A percentile compares a stretch with the other conserved stretches of the same genome.
phyloP scores from a whole-genome alignment of 2,888 invertebrate genomes.

The Pocota personata region DNA sequence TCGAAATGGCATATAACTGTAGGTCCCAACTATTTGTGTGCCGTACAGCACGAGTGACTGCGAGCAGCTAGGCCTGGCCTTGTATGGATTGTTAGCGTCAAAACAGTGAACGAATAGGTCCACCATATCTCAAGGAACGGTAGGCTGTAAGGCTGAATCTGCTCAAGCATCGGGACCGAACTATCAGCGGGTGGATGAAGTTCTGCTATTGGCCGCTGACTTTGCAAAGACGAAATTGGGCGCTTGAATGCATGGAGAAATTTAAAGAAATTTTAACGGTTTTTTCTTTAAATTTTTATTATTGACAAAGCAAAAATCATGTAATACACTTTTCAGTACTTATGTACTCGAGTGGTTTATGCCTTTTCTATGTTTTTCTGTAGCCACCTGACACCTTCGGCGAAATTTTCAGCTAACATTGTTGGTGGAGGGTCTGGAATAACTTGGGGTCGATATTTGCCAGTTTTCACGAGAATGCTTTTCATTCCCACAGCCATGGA shows the following conservation, averaged over 20 bases:
- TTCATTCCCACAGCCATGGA: conserved; percentile 88
- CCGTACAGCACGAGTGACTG: too few species aligned
- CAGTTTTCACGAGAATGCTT: conserved; percentile 91
- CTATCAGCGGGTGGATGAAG: conserved; percentile 87
- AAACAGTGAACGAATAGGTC: conserved; percentile 99
- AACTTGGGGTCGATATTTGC: conserved; percentile 88
- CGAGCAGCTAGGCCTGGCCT: too few species aligned
- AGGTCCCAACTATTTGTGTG: too few species aligned
- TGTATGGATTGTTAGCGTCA: too few species aligned
- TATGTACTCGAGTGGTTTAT: conserved; percentile 15
- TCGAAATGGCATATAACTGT: too few species aligned
- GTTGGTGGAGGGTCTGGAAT: conserved; percentile 85
- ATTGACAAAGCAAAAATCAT: conserved; percentile 1
- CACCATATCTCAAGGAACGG: conserved; percentile 94
- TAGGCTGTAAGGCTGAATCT: conserved; percentile 98
- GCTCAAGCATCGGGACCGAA: conserved; percentile 98
- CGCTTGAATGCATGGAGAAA: conserved; percentile 43
- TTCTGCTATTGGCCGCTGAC: conserved; percentile 89
- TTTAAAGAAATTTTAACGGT: conserved; percentile 6
- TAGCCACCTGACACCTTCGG: conserved; percentile 86
- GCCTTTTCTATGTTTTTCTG: conserved; percentile 77
- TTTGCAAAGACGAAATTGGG: conserved; percentile 89
- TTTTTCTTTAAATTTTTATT: conserved; percentile 23
- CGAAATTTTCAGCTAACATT: conserved; percentile 85
- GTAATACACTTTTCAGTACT: conserved; percentile 30